Evolutionary conservation across 2,113 vertebrate genomes (phyloP), one percentile per base, ranked within the genome.

Genomic region (Erythrocebus patas): DNA sequence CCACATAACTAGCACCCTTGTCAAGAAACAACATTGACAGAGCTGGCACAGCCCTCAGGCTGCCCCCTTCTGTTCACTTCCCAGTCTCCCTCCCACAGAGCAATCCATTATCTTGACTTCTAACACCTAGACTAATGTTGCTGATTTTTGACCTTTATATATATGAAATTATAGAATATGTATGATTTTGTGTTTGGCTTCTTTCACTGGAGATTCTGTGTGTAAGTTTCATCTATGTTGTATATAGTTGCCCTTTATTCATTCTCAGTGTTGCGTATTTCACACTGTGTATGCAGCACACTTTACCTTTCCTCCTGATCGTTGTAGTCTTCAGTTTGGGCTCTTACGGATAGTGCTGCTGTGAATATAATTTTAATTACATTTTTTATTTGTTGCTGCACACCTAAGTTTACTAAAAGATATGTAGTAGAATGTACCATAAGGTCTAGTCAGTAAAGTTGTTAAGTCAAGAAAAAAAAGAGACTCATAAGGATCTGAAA

Each of bases 1-100:
- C 5, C 8, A 0, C 3, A 35, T n/a, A 81, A 35, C 23, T n/a
- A 25, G 64, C 1, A 18, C 17, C 22, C 2, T 20, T 1, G 5
- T 35, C 75, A 22, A 23, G 32, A 64, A 40, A 59, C 16, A 35
- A 45, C 1, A 0, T 75, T 17, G 16, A n/a, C 50, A 70, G 23
- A 18, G 35, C 18, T 64, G 61, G 61, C 27, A 30, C 0, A 64
- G 27, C 12, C 27, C 12, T 64, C 27, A 2, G 61, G 12, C 61
- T 64, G 61, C 23, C 48, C 48, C 55, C 23, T 52, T 73, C 20
- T 43, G 1, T 14, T 48, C 38, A 64, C 64, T 40, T 57, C 4
- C 48, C 45, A 12, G 22, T 27, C 14, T 32, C 27, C 5, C 61
- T 64, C 18, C 5, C 16, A 3, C 32, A 43, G 48, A 64, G 16